phyloP scores from a whole-genome alignment of 2,888 invertebrate species.

The Rhopalosiphum nymphaeae region DNA sequence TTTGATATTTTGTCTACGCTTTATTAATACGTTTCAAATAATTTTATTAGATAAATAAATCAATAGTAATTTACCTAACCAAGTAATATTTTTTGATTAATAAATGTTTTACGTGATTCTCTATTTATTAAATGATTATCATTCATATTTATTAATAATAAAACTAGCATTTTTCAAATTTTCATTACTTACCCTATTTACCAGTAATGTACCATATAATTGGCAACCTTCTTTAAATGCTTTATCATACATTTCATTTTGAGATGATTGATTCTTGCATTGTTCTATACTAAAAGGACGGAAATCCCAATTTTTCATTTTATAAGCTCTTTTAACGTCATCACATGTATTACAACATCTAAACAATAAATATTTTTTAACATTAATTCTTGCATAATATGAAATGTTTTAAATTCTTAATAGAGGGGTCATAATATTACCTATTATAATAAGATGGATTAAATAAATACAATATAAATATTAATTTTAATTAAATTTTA shows the following conservation, averaged over 20 bases:
- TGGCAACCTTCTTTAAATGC: conserved; percentile 96
- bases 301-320: conserved; percentile 87
- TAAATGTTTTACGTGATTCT: neutral
- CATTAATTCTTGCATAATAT: neutral
- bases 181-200: conserved; percentile 81
- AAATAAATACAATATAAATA: neutral
- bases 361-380: conserved; percentile 66
- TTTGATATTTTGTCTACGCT: neutral
- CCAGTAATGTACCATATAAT: conserved; percentile 93
- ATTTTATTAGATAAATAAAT: neutral
- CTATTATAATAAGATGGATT: neutral
- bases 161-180: neutral
- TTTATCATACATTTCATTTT: conserved; percentile 78
- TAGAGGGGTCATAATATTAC: neutral
- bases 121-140: neutral
- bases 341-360: conserved; percentile 98
- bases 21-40: neutral
- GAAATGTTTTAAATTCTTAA: neutral
- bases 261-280: conserved; percentile 86
- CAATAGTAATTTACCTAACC: neutral
- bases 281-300: conserved; percentile 87
- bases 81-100: neutral
- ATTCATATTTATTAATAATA: neutral
- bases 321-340: conserved; percentile 93
- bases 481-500: conserved; percentile 16